Evolutionary conservation across 1,140 invertebrate genomes (phyloP).

Genomic region (Solenopsis invicta): DNA sequence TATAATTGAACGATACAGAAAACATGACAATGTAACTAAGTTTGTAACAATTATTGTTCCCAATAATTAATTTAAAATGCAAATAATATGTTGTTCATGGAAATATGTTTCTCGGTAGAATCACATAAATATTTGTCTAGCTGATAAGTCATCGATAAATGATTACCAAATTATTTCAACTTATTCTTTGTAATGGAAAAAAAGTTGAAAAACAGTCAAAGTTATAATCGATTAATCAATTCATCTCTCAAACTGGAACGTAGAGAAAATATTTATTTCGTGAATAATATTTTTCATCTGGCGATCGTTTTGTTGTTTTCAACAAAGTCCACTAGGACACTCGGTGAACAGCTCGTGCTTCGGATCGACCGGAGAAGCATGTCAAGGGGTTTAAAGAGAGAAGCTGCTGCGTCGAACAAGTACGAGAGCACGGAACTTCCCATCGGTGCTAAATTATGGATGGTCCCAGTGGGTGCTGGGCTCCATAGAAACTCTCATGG

Average conservation of each 20-base stretch:
- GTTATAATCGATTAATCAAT: not conserved
- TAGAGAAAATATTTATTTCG: conserved; percentile 8
- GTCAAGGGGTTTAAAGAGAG: conserved; percentile 76
- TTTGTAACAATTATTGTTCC: not conserved
- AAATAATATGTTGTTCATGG: not conserved
- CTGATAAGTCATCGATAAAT: not conserved
- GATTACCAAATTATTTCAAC: conserved; percentile 8
- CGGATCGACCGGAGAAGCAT: conserved; percentile 68
- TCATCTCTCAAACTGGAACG: not conserved
- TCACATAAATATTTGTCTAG: not conserved
- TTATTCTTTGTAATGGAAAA: not conserved
- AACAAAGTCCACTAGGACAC: conserved; percentile 13
- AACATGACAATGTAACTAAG: conserved; percentile 13
- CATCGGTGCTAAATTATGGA: conserved; percentile 72
- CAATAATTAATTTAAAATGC: conserved; percentile 28
- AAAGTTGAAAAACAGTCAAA: not conserved
- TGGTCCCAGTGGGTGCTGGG: conserved; percentile 51
- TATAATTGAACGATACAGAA: not conserved
- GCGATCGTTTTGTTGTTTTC: conserved; percentile 33
- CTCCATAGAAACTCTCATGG: conserved; percentile 52
- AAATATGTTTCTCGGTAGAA: not conserved
- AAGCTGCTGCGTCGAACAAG: conserved; percentile 65
- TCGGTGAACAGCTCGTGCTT: conserved; percentile 54
- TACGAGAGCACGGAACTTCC: conserved; percentile 67
- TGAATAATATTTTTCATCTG: not conserved